A percentile compares a stretch with the other conserved stretches of the same genome.
Conservation (phyloP, 2,888 invertebrate genomes). For the Drosophila borborema region DNA sequence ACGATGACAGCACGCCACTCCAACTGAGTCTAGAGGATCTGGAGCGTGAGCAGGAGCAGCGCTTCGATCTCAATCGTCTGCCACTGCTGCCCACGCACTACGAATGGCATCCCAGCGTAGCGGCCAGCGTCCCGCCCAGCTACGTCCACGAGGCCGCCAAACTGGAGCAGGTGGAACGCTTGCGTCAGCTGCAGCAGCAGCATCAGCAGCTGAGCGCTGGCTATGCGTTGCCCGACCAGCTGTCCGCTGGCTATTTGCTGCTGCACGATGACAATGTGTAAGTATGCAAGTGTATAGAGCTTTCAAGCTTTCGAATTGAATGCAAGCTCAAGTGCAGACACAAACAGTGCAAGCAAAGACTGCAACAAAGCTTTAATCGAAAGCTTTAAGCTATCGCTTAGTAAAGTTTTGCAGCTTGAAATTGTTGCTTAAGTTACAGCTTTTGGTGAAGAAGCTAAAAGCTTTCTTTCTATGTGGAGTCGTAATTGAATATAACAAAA, state of each 20-base stretch:
- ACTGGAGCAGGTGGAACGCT: constrained; percentile 52
- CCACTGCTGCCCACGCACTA: constrained; percentile 67
- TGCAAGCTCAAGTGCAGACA: not conserved
- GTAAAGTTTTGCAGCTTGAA: not conserved
- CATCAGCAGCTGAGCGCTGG: constrained; percentile 67
- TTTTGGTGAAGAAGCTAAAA: not conserved
- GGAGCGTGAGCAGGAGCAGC: constrained; percentile 87
- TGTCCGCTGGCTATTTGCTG: constrained; percentile 42
- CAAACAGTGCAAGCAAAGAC: not conserved
- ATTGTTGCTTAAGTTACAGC: not conserved
- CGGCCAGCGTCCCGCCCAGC: constrained; percentile 68
- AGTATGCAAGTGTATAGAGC: constrained; percentile 20
- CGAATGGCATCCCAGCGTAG: constrained; percentile 66
- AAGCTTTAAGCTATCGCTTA: not conserved
- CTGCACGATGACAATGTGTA: constrained; percentile 31
- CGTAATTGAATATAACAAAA: no score
- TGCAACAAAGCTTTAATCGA: not conserved
- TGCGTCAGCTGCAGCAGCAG: constrained; percentile 59
- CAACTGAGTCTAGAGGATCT: constrained; percentile 91
- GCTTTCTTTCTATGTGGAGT: not conserved
- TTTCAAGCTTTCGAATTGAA: not conserved
- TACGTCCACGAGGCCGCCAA: constrained; percentile 65
- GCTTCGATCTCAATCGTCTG: constrained; percentile 56
- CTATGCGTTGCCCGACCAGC: constrained; percentile 62
- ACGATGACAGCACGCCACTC: constrained; percentile 72